phyloP scores from a whole-genome alignment of 2,113 vertebrate species.

The Anarhynchus alexandrinus region DNA sequence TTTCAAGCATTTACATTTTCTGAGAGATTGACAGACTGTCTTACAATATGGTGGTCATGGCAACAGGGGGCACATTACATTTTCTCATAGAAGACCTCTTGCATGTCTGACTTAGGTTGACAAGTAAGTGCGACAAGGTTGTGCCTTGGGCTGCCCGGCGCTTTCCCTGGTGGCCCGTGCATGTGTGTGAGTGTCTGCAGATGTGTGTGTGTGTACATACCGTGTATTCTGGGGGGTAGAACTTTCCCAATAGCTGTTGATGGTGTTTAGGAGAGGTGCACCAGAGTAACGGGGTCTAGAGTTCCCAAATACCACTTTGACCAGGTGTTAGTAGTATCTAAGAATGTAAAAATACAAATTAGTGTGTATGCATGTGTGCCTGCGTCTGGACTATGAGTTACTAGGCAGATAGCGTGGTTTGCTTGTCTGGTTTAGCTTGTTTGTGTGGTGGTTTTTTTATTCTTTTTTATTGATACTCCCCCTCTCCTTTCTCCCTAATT shows the following conservation, averaged over 20 bases:
- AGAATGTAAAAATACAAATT: neutral
- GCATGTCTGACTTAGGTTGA: neutral
- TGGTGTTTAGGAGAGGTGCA: neutral
- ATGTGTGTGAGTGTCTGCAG: neutral
- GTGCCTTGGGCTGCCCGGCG: rapidly evolving
- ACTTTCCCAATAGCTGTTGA: neutral
- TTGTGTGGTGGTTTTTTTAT: neutral
- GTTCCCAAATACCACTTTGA: neutral
- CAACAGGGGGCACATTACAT: neutral
- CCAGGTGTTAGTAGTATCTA: neutral
- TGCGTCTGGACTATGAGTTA: neutral
- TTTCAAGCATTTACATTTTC: neutral
- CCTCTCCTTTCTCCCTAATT: neutral
- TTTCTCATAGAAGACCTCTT: neutral
- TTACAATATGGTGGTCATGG: neutral
- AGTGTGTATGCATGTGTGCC: neutral
- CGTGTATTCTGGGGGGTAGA: neutral
- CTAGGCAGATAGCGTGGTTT: neutral
- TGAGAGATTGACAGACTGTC: neutral
- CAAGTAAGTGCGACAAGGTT: rapidly evolving
- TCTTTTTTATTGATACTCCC: neutral
- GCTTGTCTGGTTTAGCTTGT: neutral
- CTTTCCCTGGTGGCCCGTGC: neutral
- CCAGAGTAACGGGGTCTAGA: too few species aligned
- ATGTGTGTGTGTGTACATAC: neutral